These are phyloP conservation scores for Tetrapedia diversipes DNA, from an alignment of 2,888 invertebrate genomes.

Conservation along the genomic window DNA sequence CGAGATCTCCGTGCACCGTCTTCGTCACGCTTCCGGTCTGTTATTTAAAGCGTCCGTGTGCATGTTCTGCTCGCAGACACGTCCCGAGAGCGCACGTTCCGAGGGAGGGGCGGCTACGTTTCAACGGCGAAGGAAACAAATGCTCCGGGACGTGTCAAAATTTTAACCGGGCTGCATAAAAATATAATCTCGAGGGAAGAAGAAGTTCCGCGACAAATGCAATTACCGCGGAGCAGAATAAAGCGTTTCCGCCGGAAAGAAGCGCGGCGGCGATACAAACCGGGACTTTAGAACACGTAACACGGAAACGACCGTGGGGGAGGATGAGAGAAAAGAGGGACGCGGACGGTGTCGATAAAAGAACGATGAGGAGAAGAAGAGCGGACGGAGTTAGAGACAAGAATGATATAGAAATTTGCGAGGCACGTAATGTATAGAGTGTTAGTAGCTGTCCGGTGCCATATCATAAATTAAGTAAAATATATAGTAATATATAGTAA, in stretches of 20 bases:
- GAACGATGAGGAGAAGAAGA: neutral
- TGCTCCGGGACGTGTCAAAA: conserved; percentile 29
- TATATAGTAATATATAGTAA: too few species aligned
- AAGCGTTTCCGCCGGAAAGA: conserved; percentile 19
- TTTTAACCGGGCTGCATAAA: conserved; percentile 36
- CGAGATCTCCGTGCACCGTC: neutral
- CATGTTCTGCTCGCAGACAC: conserved; percentile 11
- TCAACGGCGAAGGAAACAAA: conserved; percentile 17
- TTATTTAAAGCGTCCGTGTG: neutral
- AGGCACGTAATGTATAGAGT: conserved; percentile 25
- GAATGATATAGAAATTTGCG: conserved; percentile 34
- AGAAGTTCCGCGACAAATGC: conserved; percentile 46
- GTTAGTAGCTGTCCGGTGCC: too few species aligned
- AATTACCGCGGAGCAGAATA: conserved; percentile 37
- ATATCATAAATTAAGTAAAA: too few species aligned
- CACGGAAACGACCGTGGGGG: neutral
- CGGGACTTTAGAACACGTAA: conserved; percentile 10
- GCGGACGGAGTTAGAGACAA: conserved; percentile 20
- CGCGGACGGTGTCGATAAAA: neutral
- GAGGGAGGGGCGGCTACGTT: neutral
- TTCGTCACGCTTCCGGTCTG: neutral
- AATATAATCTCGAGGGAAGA: conserved; percentile 35
- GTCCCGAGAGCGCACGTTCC: conserved; percentile 11
- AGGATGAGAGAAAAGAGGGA: neutral
- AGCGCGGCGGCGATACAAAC: neutral